Evolutionary conservation across 2,113 vertebrate genomes (phyloP), one percentile per base, ranked within the genome.

Genomic region (Prochilodus magdalenae): DNA sequence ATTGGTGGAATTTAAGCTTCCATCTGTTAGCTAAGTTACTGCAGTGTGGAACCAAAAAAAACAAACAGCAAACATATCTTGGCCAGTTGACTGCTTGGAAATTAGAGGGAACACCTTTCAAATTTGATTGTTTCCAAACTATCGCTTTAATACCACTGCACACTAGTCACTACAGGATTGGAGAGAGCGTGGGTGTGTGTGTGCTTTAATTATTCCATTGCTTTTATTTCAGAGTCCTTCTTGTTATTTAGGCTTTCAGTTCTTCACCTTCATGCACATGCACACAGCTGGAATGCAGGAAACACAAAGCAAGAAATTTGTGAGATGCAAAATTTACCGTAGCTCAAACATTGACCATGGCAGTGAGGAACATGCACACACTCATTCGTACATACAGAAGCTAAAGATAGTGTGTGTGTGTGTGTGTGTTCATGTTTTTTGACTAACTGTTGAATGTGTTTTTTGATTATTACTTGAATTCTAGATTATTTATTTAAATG

Each of bases 201-300:
- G 40, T 44, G 40, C 11, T 44, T 44, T 10, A 22, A 59, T 80
- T 60, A 82, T 60, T 55, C 26, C 24, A 16, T 82, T 18, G 11
- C 51, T 22, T 84, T 87, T 51, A 59, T 88, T 87, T 26, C 85
- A 88, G 90, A 89, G 90, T 84, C 89, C 90, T 91, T 91, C 85
- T 69, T 53, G 24, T 47, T 29, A 2, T 62, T 11, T 16, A 47
- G 20, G 20, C 24, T 53, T 62, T 27, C 55, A 33, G 29, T 57
- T 30, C 3, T 29, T 13, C 33, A 77, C 47, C 67, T 53, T 29
- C 30, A 82, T 8, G 33, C 27, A 59, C 20, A 8, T 18, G 53
- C 26, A 53, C 60, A 71, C 29, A 16, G 1, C 14, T 20, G 36
- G 2, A n/a, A 30, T 10, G 22, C 16, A 20, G 1, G 14, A 2